phyloP scores from a whole-genome alignment of 2,888 invertebrate species.

The Drosophila robusta region DNA sequence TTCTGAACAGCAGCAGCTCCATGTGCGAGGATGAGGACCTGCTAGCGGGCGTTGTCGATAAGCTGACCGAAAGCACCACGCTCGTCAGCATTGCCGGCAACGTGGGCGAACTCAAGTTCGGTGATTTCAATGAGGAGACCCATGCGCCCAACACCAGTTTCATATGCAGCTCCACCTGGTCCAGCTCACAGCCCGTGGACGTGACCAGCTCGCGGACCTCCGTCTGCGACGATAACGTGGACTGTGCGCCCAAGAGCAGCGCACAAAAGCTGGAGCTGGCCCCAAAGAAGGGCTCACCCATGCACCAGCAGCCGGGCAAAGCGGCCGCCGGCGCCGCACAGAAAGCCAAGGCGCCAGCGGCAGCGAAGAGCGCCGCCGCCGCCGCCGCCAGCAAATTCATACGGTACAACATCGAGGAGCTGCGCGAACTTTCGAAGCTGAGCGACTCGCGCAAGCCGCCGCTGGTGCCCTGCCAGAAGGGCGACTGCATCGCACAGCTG shows the following conservation, averaged over 20 bases:
- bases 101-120: slow-evolving; percentile 68
- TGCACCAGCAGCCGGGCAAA: slow-evolving; percentile 19
- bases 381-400: slow-evolving; percentile 23
- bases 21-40: slow-evolving; percentile 77
- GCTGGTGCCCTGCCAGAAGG: slow-evolving; percentile 77
- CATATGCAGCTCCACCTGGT: slow-evolving; percentile 72
- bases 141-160: slow-evolving; percentile 30
- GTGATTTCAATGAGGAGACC: slow-evolving; percentile 70
- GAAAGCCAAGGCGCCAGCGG: slow-evolving; percentile 7
- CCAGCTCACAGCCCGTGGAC: slow-evolving; percentile 42
- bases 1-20: slow-evolving; percentile 81
- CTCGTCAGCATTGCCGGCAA: background rate
- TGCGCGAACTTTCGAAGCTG: slow-evolving; percentile 70
- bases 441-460: slow-evolving; percentile 74
- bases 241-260: slow-evolving; percentile 40
- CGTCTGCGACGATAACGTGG: slow-evolving; percentile 49
- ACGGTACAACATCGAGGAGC: slow-evolving; percentile 73
- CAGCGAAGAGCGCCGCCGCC: slow-evolving; percentile 1
- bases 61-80: background rate
- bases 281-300: slow-evolving; percentile 37
- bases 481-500: slow-evolving; percentile 78
- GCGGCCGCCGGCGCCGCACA: background rate
- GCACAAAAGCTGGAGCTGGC: slow-evolving; percentile 12
- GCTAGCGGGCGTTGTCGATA: slow-evolving; percentile 2
- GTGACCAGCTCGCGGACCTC: slow-evolving; percentile 8